Percentiles rank a stretch among this genome's conserved stretches.
Evolutionary conservation across 2,113 vertebrate species (phyloP).

Genomic region (Rhodinocichla rosea): DNA sequence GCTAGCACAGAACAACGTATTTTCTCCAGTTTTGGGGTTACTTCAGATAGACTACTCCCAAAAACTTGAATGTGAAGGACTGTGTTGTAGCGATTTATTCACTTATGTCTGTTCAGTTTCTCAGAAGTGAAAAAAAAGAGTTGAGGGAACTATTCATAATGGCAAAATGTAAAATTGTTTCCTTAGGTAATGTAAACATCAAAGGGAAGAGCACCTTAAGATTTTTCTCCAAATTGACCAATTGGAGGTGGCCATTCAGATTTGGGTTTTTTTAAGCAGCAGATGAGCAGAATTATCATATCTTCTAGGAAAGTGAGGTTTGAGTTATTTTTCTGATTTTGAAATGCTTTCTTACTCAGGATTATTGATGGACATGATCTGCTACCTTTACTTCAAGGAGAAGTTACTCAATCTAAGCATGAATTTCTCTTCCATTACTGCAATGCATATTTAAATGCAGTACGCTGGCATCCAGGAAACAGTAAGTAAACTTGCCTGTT

Average conservation of each 20-base stretch:
- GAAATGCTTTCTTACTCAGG: constrained; percentile 26
- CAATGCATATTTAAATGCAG: constrained; percentile 82
- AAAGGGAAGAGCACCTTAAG: not conserved
- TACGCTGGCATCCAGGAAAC: constrained; percentile 82
- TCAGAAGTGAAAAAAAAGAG: not conserved
- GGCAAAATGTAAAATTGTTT: not conserved
- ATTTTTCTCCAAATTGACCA: not conserved
- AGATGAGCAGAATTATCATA: not conserved
- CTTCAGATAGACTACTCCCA: not conserved
- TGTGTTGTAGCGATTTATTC: not conserved
- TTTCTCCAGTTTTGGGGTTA: not conserved
- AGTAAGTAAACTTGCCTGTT: constrained; percentile 73
- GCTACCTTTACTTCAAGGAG: constrained; percentile 80
- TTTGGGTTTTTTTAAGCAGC: not conserved
- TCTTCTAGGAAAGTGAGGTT: not conserved
- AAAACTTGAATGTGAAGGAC: not conserved
- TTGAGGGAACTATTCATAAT: not conserved
- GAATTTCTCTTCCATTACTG: constrained; percentile 94
- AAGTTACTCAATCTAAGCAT: constrained; percentile 69
- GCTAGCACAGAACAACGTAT: not conserved
- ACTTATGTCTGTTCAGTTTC: not conserved
- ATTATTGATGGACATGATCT: constrained; percentile 85
- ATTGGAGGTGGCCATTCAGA: not conserved
- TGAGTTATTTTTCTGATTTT: not conserved
- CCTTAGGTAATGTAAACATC: not conserved